A percentile compares a stretch with the other conserved stretches of the same genome.
Conservation (phyloP, 1,140 invertebrate species). For the Zaprionus nigranus region DNA sequence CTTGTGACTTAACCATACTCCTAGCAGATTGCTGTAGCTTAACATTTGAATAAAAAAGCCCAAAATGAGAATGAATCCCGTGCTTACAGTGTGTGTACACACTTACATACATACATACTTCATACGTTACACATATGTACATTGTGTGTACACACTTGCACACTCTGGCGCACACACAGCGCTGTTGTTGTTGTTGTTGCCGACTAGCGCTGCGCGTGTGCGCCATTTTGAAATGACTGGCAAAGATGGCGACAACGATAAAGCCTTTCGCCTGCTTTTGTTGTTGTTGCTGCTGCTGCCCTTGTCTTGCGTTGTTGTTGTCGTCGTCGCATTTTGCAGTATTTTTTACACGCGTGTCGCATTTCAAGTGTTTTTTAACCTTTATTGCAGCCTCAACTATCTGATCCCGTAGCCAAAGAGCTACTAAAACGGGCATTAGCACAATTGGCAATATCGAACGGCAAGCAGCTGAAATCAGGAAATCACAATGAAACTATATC, state of each 20-base stretch:
- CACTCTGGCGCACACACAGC: not conserved
- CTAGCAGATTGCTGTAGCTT: not conserved
- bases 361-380: not conserved
- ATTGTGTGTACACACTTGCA: conserved; percentile 12
- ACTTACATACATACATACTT: not conserved
- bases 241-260: conserved; percentile 56
- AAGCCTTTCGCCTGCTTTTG: conserved; percentile 32
- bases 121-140: conserved; percentile 4
- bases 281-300: conserved; percentile 13
- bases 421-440: conserved; percentile 38
- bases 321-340: conserved; percentile 5
- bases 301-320: not conserved
- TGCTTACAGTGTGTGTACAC: conserved; percentile 30
- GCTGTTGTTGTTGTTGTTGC: conserved; percentile 25
- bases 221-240: conserved; percentile 55
- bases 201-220: conserved; percentile 32
- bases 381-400: conserved; percentile 37
- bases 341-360: not conserved
- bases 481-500: conserved; percentile 61
- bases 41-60: not conserved
- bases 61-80: conserved; percentile 8
- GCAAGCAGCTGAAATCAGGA: conserved; percentile 23
- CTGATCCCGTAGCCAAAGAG: conserved; percentile 44
- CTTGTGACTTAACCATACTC: too few species aligned
- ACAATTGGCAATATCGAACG: conserved; percentile 32